Evolutionary conservation across 2,797 vertebrate genomes (phyloP).

Genomic region (Sebastes steindachneri): DNA sequence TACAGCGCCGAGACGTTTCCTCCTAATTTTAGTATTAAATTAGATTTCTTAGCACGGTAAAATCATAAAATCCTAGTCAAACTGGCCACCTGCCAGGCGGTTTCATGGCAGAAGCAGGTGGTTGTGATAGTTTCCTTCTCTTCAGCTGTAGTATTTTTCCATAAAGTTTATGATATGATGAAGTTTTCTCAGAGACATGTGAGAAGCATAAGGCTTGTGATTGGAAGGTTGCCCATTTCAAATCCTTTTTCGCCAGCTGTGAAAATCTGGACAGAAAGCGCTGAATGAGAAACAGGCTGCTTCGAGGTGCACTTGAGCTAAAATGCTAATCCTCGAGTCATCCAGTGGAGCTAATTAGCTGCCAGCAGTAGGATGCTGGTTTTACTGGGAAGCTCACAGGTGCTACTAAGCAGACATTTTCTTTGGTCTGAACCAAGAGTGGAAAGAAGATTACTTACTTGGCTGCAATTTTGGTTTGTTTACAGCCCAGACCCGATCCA

Average conservation of each 20-base stretch:
- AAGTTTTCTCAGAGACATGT: slow-evolving; percentile 20
- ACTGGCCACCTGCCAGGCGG: slow-evolving; percentile 9
- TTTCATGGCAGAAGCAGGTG: slow-evolving; percentile 40
- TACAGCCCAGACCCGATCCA: neutral
- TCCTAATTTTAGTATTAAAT: slow-evolving; percentile 17
- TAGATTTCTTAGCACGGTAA: neutral
- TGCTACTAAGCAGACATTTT: neutral
- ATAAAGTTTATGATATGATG: slow-evolving; percentile 15
- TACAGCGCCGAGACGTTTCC: neutral
- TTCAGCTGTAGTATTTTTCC: slow-evolving; percentile 23
- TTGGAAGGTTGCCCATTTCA: slow-evolving; percentile 41
- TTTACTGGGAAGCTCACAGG: slow-evolving; percentile 34
- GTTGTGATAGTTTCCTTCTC: neutral
- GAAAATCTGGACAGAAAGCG: slow-evolving; percentile 41
- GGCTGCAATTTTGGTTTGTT: slow-evolving; percentile 8
- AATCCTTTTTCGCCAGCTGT: slow-evolving; percentile 50
- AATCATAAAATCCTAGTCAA: neutral
- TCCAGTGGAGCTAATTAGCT: slow-evolving; percentile 54
- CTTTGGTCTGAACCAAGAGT: neutral
- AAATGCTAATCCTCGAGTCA: slow-evolving; percentile 41
- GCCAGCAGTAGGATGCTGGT: slow-evolving; percentile 36
- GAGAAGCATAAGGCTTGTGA: slow-evolving; percentile 9
- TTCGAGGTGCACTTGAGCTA: slow-evolving; percentile 26
- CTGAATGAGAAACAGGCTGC: slow-evolving; percentile 47
- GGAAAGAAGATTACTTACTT: neutral